Evolutionary conservation across 2,797 vertebrate species (phyloP).

Genomic region (Lagocephalus sceleratus): DNA sequence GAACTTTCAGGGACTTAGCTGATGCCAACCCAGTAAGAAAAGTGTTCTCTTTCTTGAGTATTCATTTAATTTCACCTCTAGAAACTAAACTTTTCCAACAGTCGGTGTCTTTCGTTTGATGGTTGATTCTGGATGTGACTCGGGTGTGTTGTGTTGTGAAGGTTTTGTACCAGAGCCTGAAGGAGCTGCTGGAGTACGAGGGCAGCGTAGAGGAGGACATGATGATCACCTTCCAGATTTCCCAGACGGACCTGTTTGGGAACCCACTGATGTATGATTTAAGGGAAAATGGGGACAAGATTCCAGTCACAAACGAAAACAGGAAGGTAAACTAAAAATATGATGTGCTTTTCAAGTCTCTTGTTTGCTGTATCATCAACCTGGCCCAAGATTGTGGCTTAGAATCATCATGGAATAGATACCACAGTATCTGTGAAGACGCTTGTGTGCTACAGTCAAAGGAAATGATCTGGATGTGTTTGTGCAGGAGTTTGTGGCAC

Average conservation of each 20-base stretch:
- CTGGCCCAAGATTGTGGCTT: no score
- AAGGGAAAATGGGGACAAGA: conserved; percentile 96
- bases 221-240: conserved; percentile 99
- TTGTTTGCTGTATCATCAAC: not conserved
- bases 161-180: conserved; percentile 95
- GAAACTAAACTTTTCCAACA: not conserved
- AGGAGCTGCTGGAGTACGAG: conserved; percentile 91
- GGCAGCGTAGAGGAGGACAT: conserved; percentile 98
- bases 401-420: no score
- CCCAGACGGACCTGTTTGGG: conserved; percentile 95
- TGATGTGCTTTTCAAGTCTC: not conserved
- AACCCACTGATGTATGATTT: conserved; percentile 96
- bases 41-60: not conserved
- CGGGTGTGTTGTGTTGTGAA: conserved; percentile 44
- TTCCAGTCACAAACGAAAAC: conserved; percentile 97
- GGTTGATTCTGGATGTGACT: not conserved
- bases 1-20: conserved; percentile 93
- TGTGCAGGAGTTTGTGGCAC: conserved; percentile 92
- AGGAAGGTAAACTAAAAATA: conserved; percentile 81
- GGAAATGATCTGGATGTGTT: conserved; percentile 8
- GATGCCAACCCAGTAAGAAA: conserved; percentile 93
- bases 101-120: not conserved
- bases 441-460: not conserved
- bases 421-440: not conserved
- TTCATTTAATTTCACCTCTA: not conserved